These are phyloP conservation scores for Drosophila silvestris DNA, from an alignment of 2,888 invertebrate species.

Conservation along the genomic window DNA sequence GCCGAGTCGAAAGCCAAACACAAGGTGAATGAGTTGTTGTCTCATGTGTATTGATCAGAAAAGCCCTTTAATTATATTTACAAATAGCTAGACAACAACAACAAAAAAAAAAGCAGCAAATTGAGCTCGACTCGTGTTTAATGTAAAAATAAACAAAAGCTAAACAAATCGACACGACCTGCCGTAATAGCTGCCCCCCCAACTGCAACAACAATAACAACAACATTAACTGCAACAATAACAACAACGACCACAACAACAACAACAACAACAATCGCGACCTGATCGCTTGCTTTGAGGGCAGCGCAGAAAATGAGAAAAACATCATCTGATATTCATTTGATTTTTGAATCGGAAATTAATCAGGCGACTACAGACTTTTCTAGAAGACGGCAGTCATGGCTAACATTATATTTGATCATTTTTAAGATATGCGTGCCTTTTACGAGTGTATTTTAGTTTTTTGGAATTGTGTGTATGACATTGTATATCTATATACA, in stretches of 20 bases:
- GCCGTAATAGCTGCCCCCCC: slow-evolving; percentile 38
- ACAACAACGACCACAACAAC: neutral
- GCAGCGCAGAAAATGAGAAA: neutral
- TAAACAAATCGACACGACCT: slow-evolving; percentile 37
- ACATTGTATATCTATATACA: neutral
- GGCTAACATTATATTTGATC: neutral
- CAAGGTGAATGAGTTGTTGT: slow-evolving; percentile 25
- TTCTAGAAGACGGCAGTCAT: neutral
- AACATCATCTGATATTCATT: neutral
- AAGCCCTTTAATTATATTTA: slow-evolving; percentile 18
- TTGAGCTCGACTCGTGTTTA: neutral
- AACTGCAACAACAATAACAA: neutral
- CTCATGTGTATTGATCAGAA: slow-evolving; percentile 10
- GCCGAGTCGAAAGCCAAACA: slow-evolving; percentile 9
- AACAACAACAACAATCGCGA: neutral
- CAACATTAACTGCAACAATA: neutral
- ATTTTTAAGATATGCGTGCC: neutral
- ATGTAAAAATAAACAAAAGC: slow-evolving; percentile 19
- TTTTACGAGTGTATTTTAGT: neutral
- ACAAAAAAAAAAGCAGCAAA: neutral
- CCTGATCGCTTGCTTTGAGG: neutral
- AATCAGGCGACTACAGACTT: neutral
- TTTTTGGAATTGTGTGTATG: neutral
- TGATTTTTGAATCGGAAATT: neutral
- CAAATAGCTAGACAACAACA: neutral